Evolutionary conservation across 1,140 invertebrate species (phyloP).

Genomic region (Atta colombica): DNA sequence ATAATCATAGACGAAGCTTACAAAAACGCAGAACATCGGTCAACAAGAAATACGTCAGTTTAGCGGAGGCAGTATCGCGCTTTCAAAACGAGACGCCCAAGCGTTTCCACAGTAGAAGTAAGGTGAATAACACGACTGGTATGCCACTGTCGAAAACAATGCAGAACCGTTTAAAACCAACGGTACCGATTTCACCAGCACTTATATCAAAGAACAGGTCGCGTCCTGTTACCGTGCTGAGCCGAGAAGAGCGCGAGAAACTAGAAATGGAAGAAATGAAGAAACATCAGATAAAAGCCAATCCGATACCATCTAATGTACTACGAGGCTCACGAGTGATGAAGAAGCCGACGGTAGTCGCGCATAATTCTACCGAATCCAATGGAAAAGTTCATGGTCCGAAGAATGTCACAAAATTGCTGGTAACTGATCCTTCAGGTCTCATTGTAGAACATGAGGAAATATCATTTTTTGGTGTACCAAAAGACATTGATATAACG

Average conservation of each 20-base stretch:
- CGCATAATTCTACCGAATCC: constrained; percentile 74
- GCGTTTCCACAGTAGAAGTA: constrained; percentile 80
- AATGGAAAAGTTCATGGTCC: not conserved
- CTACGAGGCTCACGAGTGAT: constrained; percentile 64
- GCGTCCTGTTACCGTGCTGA: constrained; percentile 74
- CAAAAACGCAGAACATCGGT: constrained; percentile 37
- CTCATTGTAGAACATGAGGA: constrained; percentile 73
- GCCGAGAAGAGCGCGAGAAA: constrained; percentile 80
- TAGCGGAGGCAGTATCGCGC: constrained; percentile 84
- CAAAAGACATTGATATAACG: constrained; percentile 55
- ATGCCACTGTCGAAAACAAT: constrained; percentile 68
- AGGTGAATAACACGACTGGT: constrained; percentile 68
- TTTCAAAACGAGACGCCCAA: constrained; percentile 85
- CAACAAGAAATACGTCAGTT: constrained; percentile 81
- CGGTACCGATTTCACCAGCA: constrained; percentile 83
- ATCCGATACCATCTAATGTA: constrained; percentile 76
- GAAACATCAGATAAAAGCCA: constrained; percentile 80
- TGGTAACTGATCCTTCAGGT: constrained; percentile 67
- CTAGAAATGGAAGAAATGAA: constrained; percentile 81
- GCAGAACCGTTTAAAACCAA: constrained; percentile 76
- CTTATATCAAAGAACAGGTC: constrained; percentile 82
- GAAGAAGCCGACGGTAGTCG: constrained; percentile 71
- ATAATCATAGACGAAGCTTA: constrained; percentile 69
- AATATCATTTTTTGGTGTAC: constrained; percentile 83
- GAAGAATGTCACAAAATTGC: constrained; percentile 63